Percentiles rank a stretch among this genome's conserved stretches.
These are phyloP conservation scores for Opisthograptis luteolata DNA, from an alignment of 2,888 invertebrate genomes.

Conservation along the genomic window DNA sequence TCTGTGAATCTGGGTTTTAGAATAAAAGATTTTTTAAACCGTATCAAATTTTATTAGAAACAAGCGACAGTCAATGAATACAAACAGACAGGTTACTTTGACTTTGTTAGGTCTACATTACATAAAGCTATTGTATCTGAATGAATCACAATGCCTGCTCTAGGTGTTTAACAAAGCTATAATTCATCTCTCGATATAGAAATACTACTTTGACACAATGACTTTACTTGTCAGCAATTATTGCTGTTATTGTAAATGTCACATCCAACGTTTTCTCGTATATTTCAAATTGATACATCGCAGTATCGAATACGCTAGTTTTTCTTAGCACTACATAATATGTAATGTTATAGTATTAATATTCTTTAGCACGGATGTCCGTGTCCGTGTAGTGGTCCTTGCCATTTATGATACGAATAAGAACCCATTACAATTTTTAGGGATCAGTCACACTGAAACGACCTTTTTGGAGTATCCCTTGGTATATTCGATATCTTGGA, in stretches of 20 bases:
- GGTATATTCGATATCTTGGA: no score
- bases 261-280: conserved; percentile 49
- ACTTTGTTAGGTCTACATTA: conserved; percentile 6
- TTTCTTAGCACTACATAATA: no score
- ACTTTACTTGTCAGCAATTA: conserved; percentile 37
- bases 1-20: no score
- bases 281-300: conserved; percentile 76
- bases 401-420: conserved; percentile 48
- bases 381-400: conserved; percentile 41
- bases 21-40: no score
- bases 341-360: conserved; percentile 64
- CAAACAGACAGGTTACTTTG: not conserved
- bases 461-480: no score
- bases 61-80: no score
- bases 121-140: conserved; percentile 28
- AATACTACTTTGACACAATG: conserved; percentile 34
- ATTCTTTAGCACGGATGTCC: conserved; percentile 49
- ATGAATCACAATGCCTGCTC: conserved; percentile 39
- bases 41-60: no score
- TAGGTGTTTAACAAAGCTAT: conserved; percentile 30
- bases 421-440: conserved; percentile 24
- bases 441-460: conserved; percentile 1
- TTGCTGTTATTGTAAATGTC: conserved; percentile 57
- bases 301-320: conserved; percentile 32
- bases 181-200: conserved; percentile 33